phyloP scores from a whole-genome alignment of 30 jellyfish, hydroid and myxozoan genomes.

The Pseudorhiza aurosa region DNA sequence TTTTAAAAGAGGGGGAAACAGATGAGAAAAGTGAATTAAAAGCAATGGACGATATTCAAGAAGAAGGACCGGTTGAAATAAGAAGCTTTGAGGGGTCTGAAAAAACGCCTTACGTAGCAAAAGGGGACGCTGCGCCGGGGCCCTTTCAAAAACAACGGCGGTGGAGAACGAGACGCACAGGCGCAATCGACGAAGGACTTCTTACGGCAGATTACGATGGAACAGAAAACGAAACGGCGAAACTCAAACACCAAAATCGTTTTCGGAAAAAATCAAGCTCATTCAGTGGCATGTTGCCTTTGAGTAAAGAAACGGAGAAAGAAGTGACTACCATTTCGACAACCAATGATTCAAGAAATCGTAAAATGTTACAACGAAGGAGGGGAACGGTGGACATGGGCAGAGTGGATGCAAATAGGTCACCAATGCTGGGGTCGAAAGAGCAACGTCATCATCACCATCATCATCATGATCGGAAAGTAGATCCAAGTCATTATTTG shows the following conservation, averaged over 20 bases:
- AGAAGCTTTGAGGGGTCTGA: not conserved
- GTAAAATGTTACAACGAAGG: conserved; percentile 38
- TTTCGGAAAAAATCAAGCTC: conserved; percentile 79
- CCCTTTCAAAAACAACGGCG: not conserved
- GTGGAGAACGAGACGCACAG: conserved; percentile 19
- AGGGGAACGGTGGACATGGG: conserved; percentile 64
- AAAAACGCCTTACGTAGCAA: not conserved
- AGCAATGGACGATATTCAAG: not conserved
- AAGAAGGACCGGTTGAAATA: not conserved
- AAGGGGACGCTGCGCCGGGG: conserved; percentile 4
- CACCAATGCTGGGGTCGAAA: conserved; percentile 15
- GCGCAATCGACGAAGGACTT: conserved; percentile 39
- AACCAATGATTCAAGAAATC: not conserved
- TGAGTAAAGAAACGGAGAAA: not conserved
- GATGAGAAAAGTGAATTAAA: not conserved
- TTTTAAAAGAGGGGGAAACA: not conserved
- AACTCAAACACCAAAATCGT: conserved; percentile 14
- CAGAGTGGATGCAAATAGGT: conserved; percentile 14
- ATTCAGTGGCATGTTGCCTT: conserved; percentile 71
- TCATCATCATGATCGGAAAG: conserved; percentile 11
- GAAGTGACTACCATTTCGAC: not conserved
- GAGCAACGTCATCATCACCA: conserved; percentile 7
- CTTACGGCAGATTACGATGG: conserved; percentile 33
- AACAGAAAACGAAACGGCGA: not conserved
- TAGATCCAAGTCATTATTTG: conserved; percentile 84